phyloP scores from a whole-genome alignment of 2,113 vertebrate species.

The Cyphomyrus plagiostoma region DNA sequence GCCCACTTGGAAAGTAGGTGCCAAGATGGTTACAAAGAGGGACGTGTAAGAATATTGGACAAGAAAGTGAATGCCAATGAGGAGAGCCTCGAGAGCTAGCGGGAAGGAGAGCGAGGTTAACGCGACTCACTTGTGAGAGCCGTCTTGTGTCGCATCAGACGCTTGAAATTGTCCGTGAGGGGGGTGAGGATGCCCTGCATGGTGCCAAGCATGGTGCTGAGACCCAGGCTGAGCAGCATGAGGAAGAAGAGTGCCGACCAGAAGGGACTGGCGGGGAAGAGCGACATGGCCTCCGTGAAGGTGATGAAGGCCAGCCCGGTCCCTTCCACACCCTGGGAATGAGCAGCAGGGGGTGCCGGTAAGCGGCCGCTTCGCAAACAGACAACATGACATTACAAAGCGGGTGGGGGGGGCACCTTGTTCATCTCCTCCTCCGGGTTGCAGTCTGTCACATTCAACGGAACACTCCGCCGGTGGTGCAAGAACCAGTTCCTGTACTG shows the following conservation, averaged over 20 bases:
- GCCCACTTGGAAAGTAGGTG: neutral
- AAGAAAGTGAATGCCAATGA: neutral
- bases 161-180: constrained; percentile 65
- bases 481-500: constrained; percentile 60
- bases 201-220: constrained; percentile 67
- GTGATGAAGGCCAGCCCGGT: constrained; percentile 66
- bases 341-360: neutral
- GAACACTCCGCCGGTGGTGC: rapidly evolving
- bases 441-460: constrained; percentile 49
- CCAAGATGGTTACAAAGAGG: neutral
- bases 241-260: constrained; percentile 76
- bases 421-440: constrained; percentile 62
- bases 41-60: neutral
- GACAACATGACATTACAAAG: neutral
- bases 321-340: constrained; percentile 60
- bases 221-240: constrained; percentile 66
- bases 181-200: constrained; percentile 72
- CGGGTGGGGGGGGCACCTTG: constrained; percentile 43
- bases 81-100: constrained; percentile 18
- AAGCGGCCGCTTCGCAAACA: neutral
- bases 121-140: constrained; percentile 58
- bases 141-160: constrained; percentile 56
- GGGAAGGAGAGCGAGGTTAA: constrained; percentile 25
- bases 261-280: constrained; percentile 65
- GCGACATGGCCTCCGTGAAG: constrained; percentile 69